These are phyloP conservation scores for Chromobotia macracanthus DNA, from an alignment of 2,797 vertebrate species.

Conservation along the genomic window DNA sequence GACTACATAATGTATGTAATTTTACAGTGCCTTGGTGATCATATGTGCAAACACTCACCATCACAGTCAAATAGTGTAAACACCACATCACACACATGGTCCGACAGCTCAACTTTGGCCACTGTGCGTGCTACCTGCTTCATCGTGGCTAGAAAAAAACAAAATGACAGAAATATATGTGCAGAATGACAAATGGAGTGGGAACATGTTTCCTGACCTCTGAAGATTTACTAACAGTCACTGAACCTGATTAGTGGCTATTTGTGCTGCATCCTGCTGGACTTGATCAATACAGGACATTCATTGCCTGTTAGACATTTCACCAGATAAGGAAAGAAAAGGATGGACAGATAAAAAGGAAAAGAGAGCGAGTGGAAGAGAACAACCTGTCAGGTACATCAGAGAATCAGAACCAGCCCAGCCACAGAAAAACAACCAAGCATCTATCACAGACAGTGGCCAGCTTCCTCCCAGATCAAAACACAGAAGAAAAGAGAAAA, in stretches of 20 bases:
- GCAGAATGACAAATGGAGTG: conserved; percentile 40
- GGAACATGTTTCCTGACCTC: not conserved
- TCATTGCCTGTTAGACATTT: conserved; percentile 51
- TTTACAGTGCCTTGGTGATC: too few species aligned
- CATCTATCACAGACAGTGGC: not conserved
- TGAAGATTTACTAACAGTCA: too few species aligned
- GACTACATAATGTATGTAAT: too few species aligned
- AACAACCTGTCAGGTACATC: not conserved
- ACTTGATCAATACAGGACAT: conserved; percentile 58
- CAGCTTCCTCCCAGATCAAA: conserved; percentile 8
- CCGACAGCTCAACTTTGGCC: conserved; percentile 96
- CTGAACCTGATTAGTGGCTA: too few species aligned
- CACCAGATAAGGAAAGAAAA: conserved; percentile 46
- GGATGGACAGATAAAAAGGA: not conserved
- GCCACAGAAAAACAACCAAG: not conserved
- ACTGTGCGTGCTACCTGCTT: conserved; percentile 98
- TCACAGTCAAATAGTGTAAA: conserved; percentile 97
- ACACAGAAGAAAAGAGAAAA: conserved; percentile 29
- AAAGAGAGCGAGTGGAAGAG: not conserved
- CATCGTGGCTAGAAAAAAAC: conserved; percentile 88
- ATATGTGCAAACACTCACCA: conserved; percentile 76
- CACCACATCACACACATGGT: conserved; percentile 97
- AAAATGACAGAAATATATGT: conserved; percentile 14
- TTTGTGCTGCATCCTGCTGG: conserved; percentile 47
- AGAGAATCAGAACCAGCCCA: not conserved